Evolutionary conservation across 1,140 invertebrate species (phyloP).

Genomic region (Diabrotica virgifera): DNA sequence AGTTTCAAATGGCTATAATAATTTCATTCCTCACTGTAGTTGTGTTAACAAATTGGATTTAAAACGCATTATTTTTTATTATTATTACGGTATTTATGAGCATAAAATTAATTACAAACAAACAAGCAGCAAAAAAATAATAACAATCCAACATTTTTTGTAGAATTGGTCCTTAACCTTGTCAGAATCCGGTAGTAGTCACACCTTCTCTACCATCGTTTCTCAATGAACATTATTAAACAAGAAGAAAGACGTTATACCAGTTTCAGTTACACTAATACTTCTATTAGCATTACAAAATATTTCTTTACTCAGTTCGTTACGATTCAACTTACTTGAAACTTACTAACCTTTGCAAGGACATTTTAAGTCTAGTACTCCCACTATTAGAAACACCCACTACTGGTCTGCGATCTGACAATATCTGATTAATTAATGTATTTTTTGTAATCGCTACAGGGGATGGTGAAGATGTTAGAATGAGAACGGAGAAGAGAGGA

Average conservation of each 20-base stretch:
- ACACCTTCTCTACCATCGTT: neutral
- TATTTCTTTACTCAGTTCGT: neutral
- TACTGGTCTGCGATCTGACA: neutral
- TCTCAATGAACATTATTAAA: conserved; percentile 1
- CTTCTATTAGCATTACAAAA: conserved; percentile 3
- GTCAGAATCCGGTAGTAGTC: neutral
- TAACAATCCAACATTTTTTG: neutral
- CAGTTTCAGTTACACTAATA: neutral
- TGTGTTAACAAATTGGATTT: no score
- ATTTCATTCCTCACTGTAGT: no score
- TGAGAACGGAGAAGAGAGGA: no score
- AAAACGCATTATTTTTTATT: no score
- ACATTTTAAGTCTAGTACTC: neutral
- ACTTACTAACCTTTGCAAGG: neutral
- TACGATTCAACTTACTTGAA: conserved; percentile 2
- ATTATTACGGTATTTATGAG: no score
- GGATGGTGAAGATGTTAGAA: no score
- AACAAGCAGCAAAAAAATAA: neutral
- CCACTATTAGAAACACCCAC: conserved; percentile 1
- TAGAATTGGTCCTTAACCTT: neutral
- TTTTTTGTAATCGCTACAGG: no score
- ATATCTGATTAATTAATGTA: neutral
- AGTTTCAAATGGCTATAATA: no score
- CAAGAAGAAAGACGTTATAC: neutral
- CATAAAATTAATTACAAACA: neutral